These are phyloP conservation scores for Leucoma salicis DNA, from an alignment of 2,888 invertebrate genomes.

Conservation along the genomic window DNA sequence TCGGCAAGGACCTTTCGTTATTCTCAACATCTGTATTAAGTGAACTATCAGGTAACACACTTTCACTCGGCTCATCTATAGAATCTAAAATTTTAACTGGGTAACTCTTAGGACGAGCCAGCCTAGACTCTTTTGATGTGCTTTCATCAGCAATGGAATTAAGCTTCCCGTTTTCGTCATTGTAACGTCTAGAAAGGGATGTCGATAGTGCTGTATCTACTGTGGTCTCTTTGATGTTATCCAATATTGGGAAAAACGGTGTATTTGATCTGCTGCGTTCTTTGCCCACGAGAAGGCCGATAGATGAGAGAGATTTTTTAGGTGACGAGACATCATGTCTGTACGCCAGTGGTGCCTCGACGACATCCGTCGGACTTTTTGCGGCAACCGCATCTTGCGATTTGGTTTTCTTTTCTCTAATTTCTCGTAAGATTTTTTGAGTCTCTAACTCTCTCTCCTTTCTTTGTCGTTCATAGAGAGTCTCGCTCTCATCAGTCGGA, in stretches of 20 bases:
- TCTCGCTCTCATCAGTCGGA: constrained; percentile 86
- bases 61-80: constrained; percentile 50
- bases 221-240: constrained; percentile 72
- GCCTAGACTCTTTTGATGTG: constrained; percentile 60
- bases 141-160: constrained; percentile 49
- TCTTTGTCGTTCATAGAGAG: constrained; percentile 82
- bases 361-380: constrained; percentile 47
- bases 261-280: constrained; percentile 75
- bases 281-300: constrained; percentile 50
- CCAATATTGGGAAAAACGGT: constrained; percentile 76
- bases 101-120: constrained; percentile 83
- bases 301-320: constrained; percentile 66
- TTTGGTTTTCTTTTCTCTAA: constrained; percentile 83
- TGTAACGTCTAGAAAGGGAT: constrained; percentile 33
- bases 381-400: constrained; percentile 52
- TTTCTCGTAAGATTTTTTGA: constrained; percentile 85
- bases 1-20: constrained; percentile 43
- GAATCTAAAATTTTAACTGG: constrained; percentile 70
- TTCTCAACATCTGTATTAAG: constrained; percentile 43
- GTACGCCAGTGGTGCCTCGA: constrained; percentile 39
- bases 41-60: constrained; percentile 36
- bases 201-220: constrained; percentile 45
- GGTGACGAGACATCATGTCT: constrained; percentile 44
- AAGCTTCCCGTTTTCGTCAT: constrained; percentile 36
- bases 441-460: constrained; percentile 86